Percentiles rank a stretch among this genome's conserved stretches.
phyloP scores from a whole-genome alignment of 2,888 invertebrate species.

The Ischnura elegans region DNA sequence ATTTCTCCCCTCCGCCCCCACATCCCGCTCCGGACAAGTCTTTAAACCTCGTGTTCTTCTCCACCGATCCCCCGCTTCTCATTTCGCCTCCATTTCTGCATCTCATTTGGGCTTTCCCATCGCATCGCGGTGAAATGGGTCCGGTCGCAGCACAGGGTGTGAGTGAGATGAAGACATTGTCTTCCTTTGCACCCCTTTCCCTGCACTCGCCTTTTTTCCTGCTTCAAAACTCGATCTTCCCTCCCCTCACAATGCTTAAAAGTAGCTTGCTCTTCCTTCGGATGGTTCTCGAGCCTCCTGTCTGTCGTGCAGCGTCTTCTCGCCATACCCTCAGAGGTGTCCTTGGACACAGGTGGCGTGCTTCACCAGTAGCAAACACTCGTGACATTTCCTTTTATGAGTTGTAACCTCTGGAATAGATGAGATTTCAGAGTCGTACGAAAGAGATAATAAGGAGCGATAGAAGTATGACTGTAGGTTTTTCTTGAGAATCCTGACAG shows the following conservation, averaged over 20 bases:
- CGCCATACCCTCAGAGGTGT: background rate
- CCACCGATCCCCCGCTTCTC: background rate
- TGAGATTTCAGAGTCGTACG: no score
- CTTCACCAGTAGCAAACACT: no score
- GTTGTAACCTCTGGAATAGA: no score
- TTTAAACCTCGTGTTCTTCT: conserved; percentile 40
- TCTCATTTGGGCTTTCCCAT: conserved; percentile 9
- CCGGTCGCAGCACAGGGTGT: no score
- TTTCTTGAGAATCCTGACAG: no score
- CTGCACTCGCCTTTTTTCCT: background rate
- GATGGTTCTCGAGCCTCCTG: background rate
- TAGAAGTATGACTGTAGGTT: no score
- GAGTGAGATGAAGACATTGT: conserved; percentile 42
- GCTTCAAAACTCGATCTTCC: background rate
- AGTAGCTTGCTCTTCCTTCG: background rate
- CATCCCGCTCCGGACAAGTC: background rate
- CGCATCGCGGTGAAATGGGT: background rate
- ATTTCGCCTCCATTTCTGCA: background rate
- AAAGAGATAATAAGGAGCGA: no score
- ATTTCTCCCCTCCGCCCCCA: background rate
- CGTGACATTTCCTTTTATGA: no score
- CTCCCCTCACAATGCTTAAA: no score
- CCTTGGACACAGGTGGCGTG: background rate
- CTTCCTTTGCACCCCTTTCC: background rate
- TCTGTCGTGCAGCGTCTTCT: background rate